phyloP scores from a whole-genome alignment of 2,888 invertebrate species.

The Saturnia japonica region DNA sequence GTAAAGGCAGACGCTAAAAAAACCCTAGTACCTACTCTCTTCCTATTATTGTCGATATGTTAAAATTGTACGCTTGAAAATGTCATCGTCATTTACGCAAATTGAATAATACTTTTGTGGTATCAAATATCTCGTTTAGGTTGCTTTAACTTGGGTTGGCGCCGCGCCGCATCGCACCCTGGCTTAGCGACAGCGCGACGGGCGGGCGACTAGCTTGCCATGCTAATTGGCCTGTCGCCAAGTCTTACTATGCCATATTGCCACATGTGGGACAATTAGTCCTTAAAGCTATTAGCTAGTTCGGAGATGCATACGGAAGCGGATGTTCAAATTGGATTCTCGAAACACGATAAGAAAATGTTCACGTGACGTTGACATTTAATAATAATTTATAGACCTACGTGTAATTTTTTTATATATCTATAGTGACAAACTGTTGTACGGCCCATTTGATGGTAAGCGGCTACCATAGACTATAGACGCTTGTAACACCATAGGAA shows the following conservation, averaged over 20 bases:
- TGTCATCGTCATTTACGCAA: constrained; percentile 45
- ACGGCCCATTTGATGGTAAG: no score
- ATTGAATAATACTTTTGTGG: constrained; percentile 33
- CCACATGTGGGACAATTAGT: constrained; percentile 80
- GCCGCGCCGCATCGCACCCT: constrained; percentile 44
- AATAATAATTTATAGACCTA: no score
- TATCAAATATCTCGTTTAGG: constrained; percentile 53
- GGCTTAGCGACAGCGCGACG: constrained; percentile 40
- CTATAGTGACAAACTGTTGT: no score
- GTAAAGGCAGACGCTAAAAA: constrained; percentile 8
- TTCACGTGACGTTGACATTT: constrained; percentile 38
- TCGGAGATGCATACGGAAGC: constrained; percentile 75
- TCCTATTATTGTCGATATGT: constrained; percentile 10
- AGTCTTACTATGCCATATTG: constrained; percentile 62
- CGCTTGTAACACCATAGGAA: no score
- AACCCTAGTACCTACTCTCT: not conserved
- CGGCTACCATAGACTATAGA: no score
- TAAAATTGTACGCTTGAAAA: constrained; percentile 31
- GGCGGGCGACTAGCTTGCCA: constrained; percentile 57
- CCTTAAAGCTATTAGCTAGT: constrained; percentile 75
- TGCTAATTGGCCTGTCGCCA: constrained; percentile 81
- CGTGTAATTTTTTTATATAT: no score
- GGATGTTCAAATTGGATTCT: constrained; percentile 80
- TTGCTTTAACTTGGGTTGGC: constrained; percentile 27
- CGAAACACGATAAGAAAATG: constrained; percentile 68